Percentiles rank a stretch among this genome's conserved stretches.
phyloP scores from a whole-genome alignment of 2,888 invertebrate species.

The Scaptomyza parva region DNA sequence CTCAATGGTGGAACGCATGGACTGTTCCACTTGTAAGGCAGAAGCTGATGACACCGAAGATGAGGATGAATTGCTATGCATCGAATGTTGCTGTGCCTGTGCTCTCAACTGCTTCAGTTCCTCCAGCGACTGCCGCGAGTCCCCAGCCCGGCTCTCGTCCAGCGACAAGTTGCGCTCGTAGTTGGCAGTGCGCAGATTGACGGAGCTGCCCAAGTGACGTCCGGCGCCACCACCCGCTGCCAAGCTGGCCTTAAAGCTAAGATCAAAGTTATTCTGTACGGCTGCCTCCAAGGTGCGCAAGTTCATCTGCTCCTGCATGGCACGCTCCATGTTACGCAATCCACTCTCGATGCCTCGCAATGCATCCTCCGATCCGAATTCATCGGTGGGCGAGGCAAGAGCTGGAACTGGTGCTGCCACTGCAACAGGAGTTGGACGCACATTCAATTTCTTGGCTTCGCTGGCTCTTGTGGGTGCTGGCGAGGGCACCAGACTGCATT shows the following conservation, averaged over 20 bases:
- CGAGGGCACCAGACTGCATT: slow-evolving; percentile 74
- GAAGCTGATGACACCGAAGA: slow-evolving; percentile 56
- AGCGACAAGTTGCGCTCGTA: slow-evolving; percentile 83
- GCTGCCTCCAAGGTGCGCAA: slow-evolving; percentile 83
- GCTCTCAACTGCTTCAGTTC: slow-evolving; percentile 82
- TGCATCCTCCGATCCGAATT: slow-evolving; percentile 85
- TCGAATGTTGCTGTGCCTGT: slow-evolving; percentile 78
- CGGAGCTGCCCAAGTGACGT: slow-evolving; percentile 71
- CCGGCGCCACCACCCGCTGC: slow-evolving; percentile 59
- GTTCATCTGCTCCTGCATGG: slow-evolving; percentile 85
- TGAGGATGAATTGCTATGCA: slow-evolving; percentile 66
- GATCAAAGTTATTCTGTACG: slow-evolving; percentile 78
- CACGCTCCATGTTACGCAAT: slow-evolving; percentile 85
- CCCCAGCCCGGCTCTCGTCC: slow-evolving; percentile 77
- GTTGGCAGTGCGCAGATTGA: slow-evolving; percentile 72
- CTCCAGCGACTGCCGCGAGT: slow-evolving; percentile 81
- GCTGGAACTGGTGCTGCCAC: slow-evolving; percentile 3
- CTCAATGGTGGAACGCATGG: slow-evolving; percentile 83
- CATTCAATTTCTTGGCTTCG: slow-evolving; percentile 72
- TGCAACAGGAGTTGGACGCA: slow-evolving; percentile 1
- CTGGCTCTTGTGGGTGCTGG: slow-evolving; percentile 81
- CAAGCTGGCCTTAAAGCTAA: slow-evolving; percentile 78
- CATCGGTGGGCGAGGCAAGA: slow-evolving; percentile 82
- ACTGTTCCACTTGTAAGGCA: slow-evolving; percentile 75
- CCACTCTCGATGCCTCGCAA: slow-evolving; percentile 85